phyloP scores from a whole-genome alignment of 2,113 vertebrate genomes.

The human (Homo sapiens) region DNA sequence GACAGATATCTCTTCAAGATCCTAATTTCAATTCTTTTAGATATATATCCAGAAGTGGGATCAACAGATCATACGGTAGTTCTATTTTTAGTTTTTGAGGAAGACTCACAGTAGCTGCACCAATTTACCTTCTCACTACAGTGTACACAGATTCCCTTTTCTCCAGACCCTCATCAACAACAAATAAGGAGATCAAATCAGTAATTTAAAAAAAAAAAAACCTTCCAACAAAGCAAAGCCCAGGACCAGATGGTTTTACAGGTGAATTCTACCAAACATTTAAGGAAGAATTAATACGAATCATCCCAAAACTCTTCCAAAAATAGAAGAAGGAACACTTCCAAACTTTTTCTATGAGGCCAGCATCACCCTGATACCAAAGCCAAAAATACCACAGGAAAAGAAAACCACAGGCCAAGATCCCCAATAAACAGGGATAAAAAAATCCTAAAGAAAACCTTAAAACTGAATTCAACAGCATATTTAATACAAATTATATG shows the following conservation, averaged over 20 bases:
- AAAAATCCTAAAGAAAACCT: not conserved
- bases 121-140: not conserved
- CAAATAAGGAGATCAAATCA: not conserved
- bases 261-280: not conserved
- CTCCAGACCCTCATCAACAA: not conserved
- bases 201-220: not conserved
- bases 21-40: not conserved
- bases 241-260: not conserved
- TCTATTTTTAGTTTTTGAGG: not conserved
- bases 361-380: not conserved
- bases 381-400: not conserved
- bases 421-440: not conserved
- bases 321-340: not conserved
- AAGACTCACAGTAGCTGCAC: not conserved
- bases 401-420: not conserved
- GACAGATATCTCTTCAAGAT: not conserved
- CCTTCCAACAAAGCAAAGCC: not conserved
- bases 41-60: not conserved
- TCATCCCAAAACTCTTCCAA: not conserved
- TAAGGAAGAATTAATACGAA: not conserved
- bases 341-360: not conserved
- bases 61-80: not conserved
- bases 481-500: not conserved
- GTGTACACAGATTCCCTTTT: not conserved
- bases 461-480: not conserved